Evolutionary conservation across 2,888 invertebrate species (phyloP).

Genomic region (Campaea margaritaria): DNA sequence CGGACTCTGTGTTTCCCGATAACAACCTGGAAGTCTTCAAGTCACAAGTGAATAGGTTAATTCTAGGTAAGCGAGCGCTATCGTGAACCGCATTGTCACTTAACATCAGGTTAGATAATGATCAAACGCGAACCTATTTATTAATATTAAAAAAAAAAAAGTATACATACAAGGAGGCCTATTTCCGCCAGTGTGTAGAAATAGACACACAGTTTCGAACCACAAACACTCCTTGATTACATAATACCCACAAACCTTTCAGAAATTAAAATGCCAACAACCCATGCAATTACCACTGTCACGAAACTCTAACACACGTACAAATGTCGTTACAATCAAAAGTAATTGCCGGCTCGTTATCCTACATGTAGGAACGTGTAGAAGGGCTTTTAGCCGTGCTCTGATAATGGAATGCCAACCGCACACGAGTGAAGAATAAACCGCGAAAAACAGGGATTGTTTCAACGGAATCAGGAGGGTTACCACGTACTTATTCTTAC

Average conservation of each 20-base stretch:
- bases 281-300: conserved; percentile 27
- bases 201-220: not conserved
- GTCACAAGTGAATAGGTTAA: no score
- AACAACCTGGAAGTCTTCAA: no score
- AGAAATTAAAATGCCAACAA: conserved; percentile 24
- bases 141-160: no score
- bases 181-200: no score
- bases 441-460: conserved; percentile 26
- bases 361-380: conserved; percentile 19
- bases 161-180: no score
- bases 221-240: no score
- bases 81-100: no score
- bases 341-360: conserved; percentile 31
- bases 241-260: not conserved
- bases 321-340: conserved; percentile 31
- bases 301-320: conserved; percentile 23
- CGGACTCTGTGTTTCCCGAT: no score
- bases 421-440: conserved; percentile 23
- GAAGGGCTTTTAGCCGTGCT: conserved; percentile 20
- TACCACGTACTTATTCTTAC: no score
- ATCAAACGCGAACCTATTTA: no score
- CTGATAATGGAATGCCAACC: conserved; percentile 31
- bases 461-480: conserved; percentile 28
- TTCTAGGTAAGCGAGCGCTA: no score
- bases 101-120: no score